phyloP scores from a whole-genome alignment of 2,888 invertebrate genomes.

The Drosophila pegasa region DNA sequence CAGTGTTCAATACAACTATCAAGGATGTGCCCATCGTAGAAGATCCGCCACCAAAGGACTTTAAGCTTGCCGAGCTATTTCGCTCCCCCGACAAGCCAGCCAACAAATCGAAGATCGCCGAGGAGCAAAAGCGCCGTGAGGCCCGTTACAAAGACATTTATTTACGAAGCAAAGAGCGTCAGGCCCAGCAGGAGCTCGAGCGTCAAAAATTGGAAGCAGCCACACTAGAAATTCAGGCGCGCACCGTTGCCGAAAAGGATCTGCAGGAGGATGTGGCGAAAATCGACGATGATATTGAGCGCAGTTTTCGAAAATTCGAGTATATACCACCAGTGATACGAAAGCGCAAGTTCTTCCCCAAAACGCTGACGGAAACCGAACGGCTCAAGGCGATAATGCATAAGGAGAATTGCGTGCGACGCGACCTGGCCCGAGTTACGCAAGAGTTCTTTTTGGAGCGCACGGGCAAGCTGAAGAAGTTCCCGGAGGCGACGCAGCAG shows the following conservation, averaged over 20 bases:
- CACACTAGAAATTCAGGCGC: constrained; percentile 44
- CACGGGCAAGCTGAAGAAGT: constrained; percentile 64
- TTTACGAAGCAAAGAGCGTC: constrained; percentile 56
- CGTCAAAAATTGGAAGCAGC: constrained; percentile 22
- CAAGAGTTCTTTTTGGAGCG: constrained; percentile 70
- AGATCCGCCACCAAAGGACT: constrained; percentile 8
- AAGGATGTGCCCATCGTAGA: constrained; percentile 32
- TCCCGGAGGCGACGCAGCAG: constrained; percentile 68
- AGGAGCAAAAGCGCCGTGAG: constrained; percentile 63
- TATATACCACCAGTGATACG: constrained; percentile 52
- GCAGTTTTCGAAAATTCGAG: constrained; percentile 64
- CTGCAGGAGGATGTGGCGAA: constrained; percentile 54
- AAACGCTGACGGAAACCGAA: constrained; percentile 78
- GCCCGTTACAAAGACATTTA: constrained; percentile 80
- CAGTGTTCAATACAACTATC: constrained; percentile 54
- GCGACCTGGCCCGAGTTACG: constrained; percentile 73
- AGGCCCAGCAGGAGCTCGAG: constrained; percentile 34
- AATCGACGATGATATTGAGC: constrained; percentile 74
- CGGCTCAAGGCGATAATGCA: constrained; percentile 73
- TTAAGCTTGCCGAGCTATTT: constrained; percentile 65
- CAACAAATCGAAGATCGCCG: constrained; percentile 58
- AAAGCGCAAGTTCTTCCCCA: constrained; percentile 75
- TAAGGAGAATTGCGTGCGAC: constrained; percentile 67
- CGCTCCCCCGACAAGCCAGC: constrained; percentile 76
- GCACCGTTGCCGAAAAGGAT: constrained; percentile 67